phyloP scores from a whole-genome alignment of 2,113 vertebrate genomes.

The Aramus guarauna region DNA sequence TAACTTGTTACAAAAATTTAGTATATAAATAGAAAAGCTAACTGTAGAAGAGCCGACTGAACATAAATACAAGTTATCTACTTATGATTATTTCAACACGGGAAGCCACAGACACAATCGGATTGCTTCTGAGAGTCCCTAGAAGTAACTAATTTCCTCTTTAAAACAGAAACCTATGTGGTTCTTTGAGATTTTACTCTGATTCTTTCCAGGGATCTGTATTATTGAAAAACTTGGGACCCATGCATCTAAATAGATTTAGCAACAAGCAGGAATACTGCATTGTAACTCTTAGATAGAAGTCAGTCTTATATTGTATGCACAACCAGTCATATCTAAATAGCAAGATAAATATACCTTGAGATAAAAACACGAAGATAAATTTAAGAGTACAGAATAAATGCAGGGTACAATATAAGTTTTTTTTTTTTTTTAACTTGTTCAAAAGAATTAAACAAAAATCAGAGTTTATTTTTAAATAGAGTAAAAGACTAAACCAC shows the following conservation, averaged over 20 bases:
- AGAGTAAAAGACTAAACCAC: background rate
- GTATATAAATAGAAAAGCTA: background rate
- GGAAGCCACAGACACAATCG: background rate
- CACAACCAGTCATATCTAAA: background rate
- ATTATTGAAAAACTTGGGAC: background rate
- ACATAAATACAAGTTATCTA: background rate
- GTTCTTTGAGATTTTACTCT: background rate
- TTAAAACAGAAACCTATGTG: background rate
- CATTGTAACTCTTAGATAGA: background rate
- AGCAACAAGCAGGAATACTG: background rate
- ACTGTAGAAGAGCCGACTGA: background rate
- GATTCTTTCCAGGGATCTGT: background rate
- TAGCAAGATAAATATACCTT: background rate
- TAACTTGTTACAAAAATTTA: background rate
- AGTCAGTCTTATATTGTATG: background rate
- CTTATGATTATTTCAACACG: background rate
- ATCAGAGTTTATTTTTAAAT: background rate
- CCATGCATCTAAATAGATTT: background rate
- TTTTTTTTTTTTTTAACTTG: background rate
- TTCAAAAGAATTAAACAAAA: background rate
- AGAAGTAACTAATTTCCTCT: background rate
- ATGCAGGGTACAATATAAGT: background rate
- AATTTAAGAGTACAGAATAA: background rate
- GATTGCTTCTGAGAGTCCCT: background rate
- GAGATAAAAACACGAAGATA: background rate